A percentile compares a stretch with the other conserved stretches of the same genome.
These are phyloP conservation scores for Schizopygopsis pylzovi DNA, from an alignment of 2,797 vertebrate species.

Conservation along the genomic window DNA sequence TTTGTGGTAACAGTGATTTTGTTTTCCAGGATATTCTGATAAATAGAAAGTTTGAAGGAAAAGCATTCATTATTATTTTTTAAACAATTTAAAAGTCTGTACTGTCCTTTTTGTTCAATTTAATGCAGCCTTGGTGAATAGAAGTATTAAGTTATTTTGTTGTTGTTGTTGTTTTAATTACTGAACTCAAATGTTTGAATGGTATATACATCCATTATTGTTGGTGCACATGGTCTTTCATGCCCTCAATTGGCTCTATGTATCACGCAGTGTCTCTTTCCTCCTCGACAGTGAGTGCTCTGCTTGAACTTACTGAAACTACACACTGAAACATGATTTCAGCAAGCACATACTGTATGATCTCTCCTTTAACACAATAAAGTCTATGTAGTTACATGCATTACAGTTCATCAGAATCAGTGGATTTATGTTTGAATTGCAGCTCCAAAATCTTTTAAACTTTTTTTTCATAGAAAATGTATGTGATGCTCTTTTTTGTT, in stretches of 20 bases:
- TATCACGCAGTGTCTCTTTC: background rate
- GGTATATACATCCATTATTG: background rate
- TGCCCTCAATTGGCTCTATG: background rate
- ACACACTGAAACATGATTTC: background rate
- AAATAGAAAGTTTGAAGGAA: background rate
- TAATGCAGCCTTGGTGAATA: background rate
- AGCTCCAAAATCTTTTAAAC: background rate
- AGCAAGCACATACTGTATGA: background rate
- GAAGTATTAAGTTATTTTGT: background rate
- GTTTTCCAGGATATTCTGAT: background rate
- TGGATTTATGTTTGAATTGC: background rate
- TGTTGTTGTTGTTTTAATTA: background rate
- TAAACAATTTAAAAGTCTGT: background rate
- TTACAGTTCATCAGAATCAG: background rate
- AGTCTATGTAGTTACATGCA: background rate
- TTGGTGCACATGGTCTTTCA: background rate
- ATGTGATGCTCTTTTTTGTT: background rate
- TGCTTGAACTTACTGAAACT: background rate
- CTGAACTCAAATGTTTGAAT: no score
- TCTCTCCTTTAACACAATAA: background rate
- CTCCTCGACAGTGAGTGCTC: background rate
- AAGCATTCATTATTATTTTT: background rate
- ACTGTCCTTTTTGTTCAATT: background rate
- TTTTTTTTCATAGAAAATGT: background rate
- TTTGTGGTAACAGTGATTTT: no score